A percentile compares a stretch with the other conserved stretches of the same genome.
These are phyloP conservation scores for Cheilosia vernalis DNA, from an alignment of 2,888 invertebrate genomes.

Conservation along the genomic window DNA sequence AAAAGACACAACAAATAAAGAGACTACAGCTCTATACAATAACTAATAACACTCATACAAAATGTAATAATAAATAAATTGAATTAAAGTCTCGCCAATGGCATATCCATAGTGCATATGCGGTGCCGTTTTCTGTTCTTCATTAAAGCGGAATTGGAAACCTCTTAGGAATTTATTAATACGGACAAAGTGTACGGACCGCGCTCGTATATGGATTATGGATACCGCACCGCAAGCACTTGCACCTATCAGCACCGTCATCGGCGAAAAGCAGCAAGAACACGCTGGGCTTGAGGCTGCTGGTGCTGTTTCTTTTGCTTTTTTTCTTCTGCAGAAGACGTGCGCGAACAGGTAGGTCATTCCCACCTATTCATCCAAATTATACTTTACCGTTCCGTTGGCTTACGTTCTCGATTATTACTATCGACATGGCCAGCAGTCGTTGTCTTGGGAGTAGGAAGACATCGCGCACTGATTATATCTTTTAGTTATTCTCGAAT, in stretches of 20 bases:
- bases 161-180: conserved; percentile 61
- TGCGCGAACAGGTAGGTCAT: conserved; percentile 73
- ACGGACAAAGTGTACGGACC: conserved; percentile 51
- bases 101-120: conserved; percentile 40
- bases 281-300: conserved; percentile 32
- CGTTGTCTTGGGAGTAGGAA: conserved; percentile 59
- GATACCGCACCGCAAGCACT: conserved; percentile 53
- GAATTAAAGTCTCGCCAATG: conserved; percentile 58
- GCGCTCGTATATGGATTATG: conserved; percentile 47
- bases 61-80: conserved; percentile 53
- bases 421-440: conserved; percentile 67
- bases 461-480: conserved; percentile 68
- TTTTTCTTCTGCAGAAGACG: conserved; percentile 49
- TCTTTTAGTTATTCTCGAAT: conserved; percentile 75
- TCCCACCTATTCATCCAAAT: conserved; percentile 74
- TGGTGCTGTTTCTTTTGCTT: conserved; percentile 39
- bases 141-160: conserved; percentile 65
- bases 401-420: conserved; percentile 69
- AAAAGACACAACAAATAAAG: conserved; percentile 24
- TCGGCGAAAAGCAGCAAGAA: conserved; percentile 50
- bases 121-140: conserved; percentile 66
- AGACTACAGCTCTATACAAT: conserved; percentile 43
- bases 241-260: conserved; percentile 13
- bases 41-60: conserved; percentile 17
- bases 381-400: conserved; percentile 73